A percentile compares a stretch with the other conserved stretches of the same genome.
Conservation (phyloP, 2,888 invertebrate genomes). For the Acleris laterana region DNA sequence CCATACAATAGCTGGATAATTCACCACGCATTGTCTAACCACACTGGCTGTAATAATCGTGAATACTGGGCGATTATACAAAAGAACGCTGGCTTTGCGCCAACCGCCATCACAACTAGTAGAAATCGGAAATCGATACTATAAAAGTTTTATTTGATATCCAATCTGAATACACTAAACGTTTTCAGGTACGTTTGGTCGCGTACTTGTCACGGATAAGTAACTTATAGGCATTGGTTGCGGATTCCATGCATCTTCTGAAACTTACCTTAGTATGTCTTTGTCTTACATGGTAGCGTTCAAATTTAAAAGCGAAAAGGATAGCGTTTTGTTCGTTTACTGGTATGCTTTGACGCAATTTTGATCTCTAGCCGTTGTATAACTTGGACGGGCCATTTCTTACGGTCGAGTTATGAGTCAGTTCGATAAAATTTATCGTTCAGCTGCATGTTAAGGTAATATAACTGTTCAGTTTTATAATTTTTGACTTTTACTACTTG, state of each 20-base stretch:
- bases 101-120: conserved; percentile 54
- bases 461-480: too few relatives aligned
- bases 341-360: not conserved
- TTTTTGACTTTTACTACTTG: too few relatives aligned
- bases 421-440: not conserved
- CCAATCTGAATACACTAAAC: conserved; percentile 58
- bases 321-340: not conserved
- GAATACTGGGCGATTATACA: conserved; percentile 56
- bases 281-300: not conserved
- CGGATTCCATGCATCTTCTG: not conserved
- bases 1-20: conserved; percentile 28
- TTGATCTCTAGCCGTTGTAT: not conserved
- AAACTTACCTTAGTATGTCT: not conserved
- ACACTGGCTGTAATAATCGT: conserved; percentile 53
- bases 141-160: conserved; percentile 74
- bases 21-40: conserved; percentile 35
- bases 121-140: conserved; percentile 57
- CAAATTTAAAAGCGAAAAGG: not conserved
- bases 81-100: conserved; percentile 62
- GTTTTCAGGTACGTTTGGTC: conserved; percentile 34
- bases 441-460: too few relatives aligned
- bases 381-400: conserved; percentile 3
- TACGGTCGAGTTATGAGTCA: not conserved
- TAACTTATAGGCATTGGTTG: conserved; percentile 13
- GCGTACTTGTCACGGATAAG: conserved; percentile 7